Percentiles rank a stretch among this genome's conserved stretches.
Conservation (phyloP, 2,797 vertebrate genomes). For the Catostomus latipinnis region DNA sequence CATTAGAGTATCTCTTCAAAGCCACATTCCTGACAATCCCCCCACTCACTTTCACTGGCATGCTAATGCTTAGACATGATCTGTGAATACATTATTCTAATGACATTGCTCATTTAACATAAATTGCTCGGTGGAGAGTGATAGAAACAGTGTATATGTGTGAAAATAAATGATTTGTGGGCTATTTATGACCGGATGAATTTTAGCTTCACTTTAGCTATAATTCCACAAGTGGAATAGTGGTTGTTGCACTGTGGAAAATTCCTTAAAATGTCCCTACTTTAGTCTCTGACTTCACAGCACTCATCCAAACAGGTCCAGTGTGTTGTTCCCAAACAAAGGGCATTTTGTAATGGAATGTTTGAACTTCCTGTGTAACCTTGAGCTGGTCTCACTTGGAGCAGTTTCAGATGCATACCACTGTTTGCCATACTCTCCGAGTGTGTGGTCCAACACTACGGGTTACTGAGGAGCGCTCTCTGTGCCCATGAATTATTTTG, state of each 20-base stretch:
- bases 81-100: conserved; percentile 52
- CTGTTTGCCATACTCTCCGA: conserved; percentile 5
- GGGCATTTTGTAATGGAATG: conserved; percentile 43
- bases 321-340: conserved; percentile 42
- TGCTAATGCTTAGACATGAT: conserved; percentile 47
- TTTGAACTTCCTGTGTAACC: conserved; percentile 40
- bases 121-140: conserved; percentile 33
- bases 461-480: conserved; percentile 24
- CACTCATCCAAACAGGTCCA: conserved; percentile 21
- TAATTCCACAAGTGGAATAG: conserved; percentile 17
- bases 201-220: not conserved
- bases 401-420: conserved; percentile 20
- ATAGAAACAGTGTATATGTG: conserved; percentile 33
- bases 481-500: conserved; percentile 39
- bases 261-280: conserved; percentile 20
- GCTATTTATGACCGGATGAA: conserved; percentile 37
- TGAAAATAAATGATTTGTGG: conserved; percentile 42
- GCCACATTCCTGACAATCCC: conserved; percentile 12
- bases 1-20: conserved; percentile 51
- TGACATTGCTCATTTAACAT: conserved; percentile 38
- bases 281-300: not conserved
- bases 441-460: conserved; percentile 10
- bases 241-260: conserved; percentile 13
- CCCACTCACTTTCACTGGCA: conserved; percentile 27
- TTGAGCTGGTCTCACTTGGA: conserved; percentile 21